phyloP scores from a whole-genome alignment of 2,113 vertebrate species.

The Pteruthius melanotis region DNA sequence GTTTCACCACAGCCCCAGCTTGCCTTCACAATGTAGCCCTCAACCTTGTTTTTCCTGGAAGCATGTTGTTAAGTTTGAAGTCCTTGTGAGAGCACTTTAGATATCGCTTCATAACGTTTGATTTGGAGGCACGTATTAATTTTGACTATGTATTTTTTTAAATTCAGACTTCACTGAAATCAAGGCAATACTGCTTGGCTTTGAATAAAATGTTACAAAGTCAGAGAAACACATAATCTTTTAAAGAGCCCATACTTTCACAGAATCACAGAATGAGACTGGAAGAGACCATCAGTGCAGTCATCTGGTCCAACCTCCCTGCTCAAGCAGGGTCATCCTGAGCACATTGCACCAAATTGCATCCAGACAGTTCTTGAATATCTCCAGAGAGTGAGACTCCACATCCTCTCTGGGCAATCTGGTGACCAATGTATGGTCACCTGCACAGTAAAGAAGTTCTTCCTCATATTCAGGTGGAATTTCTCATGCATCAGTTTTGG shows the following conservation, averaged over 20 bases:
- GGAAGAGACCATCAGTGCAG: neutral
- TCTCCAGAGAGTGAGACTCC: neutral
- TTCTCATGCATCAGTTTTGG: neutral
- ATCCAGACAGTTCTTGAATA: neutral
- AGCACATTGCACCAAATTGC: neutral
- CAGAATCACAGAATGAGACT: neutral
- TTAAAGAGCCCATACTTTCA: neutral
- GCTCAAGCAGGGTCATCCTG: neutral
- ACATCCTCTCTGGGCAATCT: neutral
- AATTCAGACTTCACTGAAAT: neutral
- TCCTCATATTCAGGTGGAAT: neutral
- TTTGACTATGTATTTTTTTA: neutral
- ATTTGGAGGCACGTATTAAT: neutral
- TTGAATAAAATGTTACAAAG: neutral
- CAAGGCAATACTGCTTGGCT: neutral
- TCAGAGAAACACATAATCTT: neutral
- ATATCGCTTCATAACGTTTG: neutral
- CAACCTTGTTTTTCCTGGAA: fast-evolving
- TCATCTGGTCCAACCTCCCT: neutral
- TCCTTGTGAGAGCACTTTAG: neutral
- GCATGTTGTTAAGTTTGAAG: neutral
- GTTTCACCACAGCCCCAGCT: neutral
- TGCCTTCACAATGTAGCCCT: neutral
- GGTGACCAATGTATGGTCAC: neutral
- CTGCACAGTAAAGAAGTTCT: neutral